Evolutionary conservation across 2,888 invertebrate genomes (phyloP).

Genomic region (Drosophila nr. perissopoda): DNA sequence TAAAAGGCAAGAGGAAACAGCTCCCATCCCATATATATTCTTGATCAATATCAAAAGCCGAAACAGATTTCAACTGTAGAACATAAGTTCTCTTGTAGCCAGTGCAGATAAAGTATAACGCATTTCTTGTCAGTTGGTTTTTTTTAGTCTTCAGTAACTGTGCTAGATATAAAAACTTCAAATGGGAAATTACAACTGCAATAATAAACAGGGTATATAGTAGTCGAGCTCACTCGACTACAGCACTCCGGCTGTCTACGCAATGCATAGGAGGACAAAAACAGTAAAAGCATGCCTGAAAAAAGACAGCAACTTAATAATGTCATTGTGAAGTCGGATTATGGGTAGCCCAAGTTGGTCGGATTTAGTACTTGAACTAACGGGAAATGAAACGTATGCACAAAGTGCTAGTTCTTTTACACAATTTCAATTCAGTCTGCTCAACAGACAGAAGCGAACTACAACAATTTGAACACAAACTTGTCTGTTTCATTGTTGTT

Average conservation of each 20-base stretch:
- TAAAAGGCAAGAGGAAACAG: neutral
- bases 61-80: neutral
- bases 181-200: neutral
- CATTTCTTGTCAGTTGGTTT: neutral
- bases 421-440: neutral
- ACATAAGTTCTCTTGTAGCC: neutral
- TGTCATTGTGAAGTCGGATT: neutral
- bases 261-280: neutral
- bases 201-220: neutral
- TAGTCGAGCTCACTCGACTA: neutral
- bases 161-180: too few relatives aligned
- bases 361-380: neutral
- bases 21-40: neutral
- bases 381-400: neutral
- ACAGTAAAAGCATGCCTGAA: neutral
- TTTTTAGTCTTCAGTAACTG: neutral
- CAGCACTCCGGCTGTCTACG: neutral
- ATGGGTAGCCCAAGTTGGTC: neutral
- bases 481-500: neutral
- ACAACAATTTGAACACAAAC: neutral
- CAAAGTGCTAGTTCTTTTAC: conserved; percentile 10
- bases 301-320: neutral
- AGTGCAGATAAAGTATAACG: neutral
- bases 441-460: neutral
- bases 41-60: neutral